These are phyloP conservation scores for Megaceryle maxima DNA, from an alignment of 2,113 vertebrate genomes.

Conservation along the genomic window DNA sequence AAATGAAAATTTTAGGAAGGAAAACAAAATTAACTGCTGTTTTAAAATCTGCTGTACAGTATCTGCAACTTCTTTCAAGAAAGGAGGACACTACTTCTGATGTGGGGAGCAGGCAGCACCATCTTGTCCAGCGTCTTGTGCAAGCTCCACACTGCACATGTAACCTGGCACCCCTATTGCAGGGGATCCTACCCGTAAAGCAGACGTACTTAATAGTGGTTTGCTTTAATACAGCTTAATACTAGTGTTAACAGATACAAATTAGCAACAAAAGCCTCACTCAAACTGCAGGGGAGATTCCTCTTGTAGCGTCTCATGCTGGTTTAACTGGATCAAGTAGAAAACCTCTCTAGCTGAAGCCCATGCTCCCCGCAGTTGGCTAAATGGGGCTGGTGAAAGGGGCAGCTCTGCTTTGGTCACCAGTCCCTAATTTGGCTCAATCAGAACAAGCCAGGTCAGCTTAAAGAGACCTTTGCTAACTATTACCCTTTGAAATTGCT, in stretches of 20 bases:
- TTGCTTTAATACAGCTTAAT: not conserved
- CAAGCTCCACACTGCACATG: not conserved
- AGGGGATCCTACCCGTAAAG: not conserved
- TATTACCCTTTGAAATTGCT: not conserved
- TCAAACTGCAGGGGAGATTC: not conserved
- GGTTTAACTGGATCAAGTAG: not conserved
- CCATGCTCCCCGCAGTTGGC: accelerated
- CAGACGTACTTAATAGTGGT: not conserved
- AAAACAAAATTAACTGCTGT: not conserved
- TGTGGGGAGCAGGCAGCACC: not conserved
- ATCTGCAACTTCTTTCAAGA: not conserved
- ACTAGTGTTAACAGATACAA: not conserved
- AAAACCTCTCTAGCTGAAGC: not conserved
- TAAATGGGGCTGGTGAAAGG: not conserved
- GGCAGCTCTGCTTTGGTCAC: not conserved
- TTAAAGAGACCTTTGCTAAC: not conserved
- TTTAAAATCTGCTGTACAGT: not conserved
- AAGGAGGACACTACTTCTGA: not conserved
- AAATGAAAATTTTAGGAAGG: not conserved
- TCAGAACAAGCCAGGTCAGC: not conserved
- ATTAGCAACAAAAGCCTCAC: not conserved
- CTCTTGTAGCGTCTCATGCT: not conserved
- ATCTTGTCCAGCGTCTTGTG: not conserved
- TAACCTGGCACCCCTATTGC: not conserved
- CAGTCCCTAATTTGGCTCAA: not conserved